A percentile compares a stretch with the other conserved stretches of the same genome.
phyloP scores from a whole-genome alignment of 2,797 vertebrate species.

The Glossophaga mutica region DNA sequence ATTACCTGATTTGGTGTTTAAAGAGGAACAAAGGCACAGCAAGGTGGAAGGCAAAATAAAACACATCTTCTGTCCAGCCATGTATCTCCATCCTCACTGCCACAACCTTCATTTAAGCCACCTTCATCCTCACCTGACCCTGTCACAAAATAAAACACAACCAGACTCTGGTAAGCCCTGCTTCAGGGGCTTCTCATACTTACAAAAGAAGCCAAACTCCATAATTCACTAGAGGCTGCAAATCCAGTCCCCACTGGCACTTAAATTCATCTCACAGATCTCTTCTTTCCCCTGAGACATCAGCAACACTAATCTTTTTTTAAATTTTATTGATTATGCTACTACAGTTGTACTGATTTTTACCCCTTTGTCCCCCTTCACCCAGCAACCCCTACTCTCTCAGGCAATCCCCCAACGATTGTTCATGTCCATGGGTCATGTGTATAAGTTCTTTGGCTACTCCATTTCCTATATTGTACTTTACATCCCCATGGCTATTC shows the following conservation, averaged over 20 bases:
- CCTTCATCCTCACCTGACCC: background rate
- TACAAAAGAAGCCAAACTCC: background rate
- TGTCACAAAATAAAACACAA: background rate
- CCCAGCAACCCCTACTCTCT: no score
- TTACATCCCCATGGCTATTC: no score
- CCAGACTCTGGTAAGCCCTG: background rate
- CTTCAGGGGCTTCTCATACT: background rate
- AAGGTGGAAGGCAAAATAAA: background rate
- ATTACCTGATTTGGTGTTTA: background rate
- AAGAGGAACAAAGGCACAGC: background rate
- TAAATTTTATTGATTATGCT: no score
- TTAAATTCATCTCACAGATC: background rate
- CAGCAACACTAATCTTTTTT: background rate
- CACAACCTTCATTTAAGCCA: background rate
- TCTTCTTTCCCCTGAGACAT: background rate
- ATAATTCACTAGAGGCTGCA: background rate
- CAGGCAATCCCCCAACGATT: no score
- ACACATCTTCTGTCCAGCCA: fast-evolving
- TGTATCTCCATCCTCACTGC: background rate
- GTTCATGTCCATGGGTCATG: no score
- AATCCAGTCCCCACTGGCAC: background rate
- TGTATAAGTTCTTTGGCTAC: no score
- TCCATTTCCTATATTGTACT: no score
- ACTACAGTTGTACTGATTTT: no score
- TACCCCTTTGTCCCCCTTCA: no score